Conservation (phyloP, 2,797 vertebrate genomes). For the Neostethus bicornis region DNA sequence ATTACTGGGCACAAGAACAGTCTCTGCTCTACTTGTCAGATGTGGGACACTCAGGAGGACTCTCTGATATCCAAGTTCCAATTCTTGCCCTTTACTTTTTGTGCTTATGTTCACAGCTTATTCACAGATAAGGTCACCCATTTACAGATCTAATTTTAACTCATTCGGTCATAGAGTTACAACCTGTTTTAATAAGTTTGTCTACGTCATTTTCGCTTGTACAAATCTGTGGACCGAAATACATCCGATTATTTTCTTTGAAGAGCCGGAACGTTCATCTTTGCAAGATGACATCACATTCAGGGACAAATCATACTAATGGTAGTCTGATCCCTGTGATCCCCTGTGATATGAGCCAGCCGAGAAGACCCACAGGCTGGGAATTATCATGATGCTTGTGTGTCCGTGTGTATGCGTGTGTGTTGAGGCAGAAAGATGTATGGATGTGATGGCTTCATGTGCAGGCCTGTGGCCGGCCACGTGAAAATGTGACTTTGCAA, state of each 20-base stretch:
- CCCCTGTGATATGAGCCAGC: slow-evolving; percentile 50
- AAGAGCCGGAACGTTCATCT: slow-evolving; percentile 3
- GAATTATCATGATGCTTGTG: slow-evolving; percentile 34
- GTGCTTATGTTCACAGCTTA: slow-evolving; percentile 24
- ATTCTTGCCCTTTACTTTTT: slow-evolving; percentile 21
- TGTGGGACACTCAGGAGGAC: slow-evolving; percentile 61
- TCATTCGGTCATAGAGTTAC: slow-evolving; percentile 16
- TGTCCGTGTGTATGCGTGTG: slow-evolving; percentile 27
- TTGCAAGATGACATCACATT: slow-evolving; percentile 16
- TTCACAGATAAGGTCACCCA: slow-evolving; percentile 30
- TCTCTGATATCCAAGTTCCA: slow-evolving; percentile 35
- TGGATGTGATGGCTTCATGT: slow-evolving; percentile 44
- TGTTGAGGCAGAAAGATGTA: slow-evolving; percentile 40
- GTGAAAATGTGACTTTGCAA: slow-evolving; percentile 55
- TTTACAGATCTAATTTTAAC: slow-evolving; percentile 24
- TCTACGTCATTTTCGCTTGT: neutral
- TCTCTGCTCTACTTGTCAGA: slow-evolving; percentile 77
- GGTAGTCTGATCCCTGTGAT: slow-evolving; percentile 42
- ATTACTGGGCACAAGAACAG: slow-evolving; percentile 62
- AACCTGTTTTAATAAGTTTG: neutral
- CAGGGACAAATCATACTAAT: slow-evolving; percentile 25
- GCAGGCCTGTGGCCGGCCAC: slow-evolving; percentile 45
- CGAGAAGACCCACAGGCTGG: slow-evolving; percentile 32
- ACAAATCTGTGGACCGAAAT: neutral
- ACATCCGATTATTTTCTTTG: slow-evolving; percentile 1